Conservation (phyloP, 1,140 invertebrate species). For the Cardiocondyla obscurior region DNA sequence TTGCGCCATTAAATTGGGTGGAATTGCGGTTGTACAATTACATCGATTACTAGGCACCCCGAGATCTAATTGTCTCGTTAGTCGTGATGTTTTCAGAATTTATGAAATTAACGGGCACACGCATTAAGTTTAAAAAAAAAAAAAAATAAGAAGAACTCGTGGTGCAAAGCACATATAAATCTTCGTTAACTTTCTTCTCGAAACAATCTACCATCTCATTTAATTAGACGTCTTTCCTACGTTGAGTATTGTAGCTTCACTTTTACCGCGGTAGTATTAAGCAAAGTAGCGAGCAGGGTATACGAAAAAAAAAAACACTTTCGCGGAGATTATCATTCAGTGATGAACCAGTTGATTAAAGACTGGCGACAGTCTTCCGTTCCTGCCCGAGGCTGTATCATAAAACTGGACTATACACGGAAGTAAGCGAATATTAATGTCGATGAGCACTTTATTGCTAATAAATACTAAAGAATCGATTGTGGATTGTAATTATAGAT, state of each 20-base stretch:
- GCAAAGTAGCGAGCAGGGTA: neutral
- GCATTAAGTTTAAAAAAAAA: neutral
- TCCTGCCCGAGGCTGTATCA: neutral
- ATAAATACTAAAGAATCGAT: neutral
- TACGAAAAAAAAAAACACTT: neutral
- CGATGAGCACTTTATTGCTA: neutral
- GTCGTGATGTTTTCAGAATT: neutral
- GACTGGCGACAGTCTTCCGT: neutral
- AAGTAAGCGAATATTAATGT: neutral
- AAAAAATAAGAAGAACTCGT: too few relatives aligned
- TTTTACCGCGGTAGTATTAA: neutral
- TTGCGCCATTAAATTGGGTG: neutral
- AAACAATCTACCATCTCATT: neutral
- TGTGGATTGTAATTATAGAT: too few relatives aligned
- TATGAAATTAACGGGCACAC: neutral
- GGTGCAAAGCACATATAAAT: neutral
- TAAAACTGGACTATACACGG: neutral
- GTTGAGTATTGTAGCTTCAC: neutral
- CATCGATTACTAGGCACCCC: neutral
- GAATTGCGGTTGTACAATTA: neutral
- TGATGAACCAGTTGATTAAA: constrained; percentile 4
- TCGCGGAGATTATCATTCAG: neutral
- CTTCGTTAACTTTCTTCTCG: neutral
- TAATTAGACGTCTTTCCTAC: constrained; percentile 5
- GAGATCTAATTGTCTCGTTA: neutral